A percentile compares a stretch with the other conserved stretches of the same genome.
Evolutionary conservation across 2,888 invertebrate genomes (phyloP).

Genomic region (Rhingia rostrata): DNA sequence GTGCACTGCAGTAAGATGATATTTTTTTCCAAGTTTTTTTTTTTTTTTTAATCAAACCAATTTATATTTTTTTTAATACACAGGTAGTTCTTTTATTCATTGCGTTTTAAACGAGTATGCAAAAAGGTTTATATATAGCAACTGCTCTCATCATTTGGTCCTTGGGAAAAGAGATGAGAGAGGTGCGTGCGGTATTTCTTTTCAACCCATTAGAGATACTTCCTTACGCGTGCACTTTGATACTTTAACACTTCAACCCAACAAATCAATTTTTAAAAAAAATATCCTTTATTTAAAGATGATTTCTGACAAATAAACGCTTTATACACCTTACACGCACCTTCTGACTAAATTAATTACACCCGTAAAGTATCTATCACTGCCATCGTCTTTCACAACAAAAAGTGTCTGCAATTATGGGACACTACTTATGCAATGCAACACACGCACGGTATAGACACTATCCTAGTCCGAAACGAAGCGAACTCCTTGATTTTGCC

Average conservation of each 20-base stretch:
- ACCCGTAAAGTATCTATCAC: constrained; percentile 23
- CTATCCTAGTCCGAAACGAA: constrained; percentile 49
- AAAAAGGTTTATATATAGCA: constrained; percentile 46
- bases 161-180: constrained; percentile 21
- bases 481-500: constrained; percentile 43
- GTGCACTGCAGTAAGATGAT: not conserved
- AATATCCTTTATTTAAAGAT: constrained; percentile 5
- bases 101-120: constrained; percentile 43
- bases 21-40: not conserved
- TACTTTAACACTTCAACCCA: not conserved
- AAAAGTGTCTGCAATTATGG: constrained; percentile 17
- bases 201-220: constrained; percentile 60
- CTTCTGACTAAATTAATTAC: not conserved
- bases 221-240: not conserved
- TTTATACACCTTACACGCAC: not conserved
- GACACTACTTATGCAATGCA: constrained; percentile 51
- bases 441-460: constrained; percentile 27
- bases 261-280: not conserved
- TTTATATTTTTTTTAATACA: constrained; percentile 13
- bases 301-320: constrained; percentile 29
- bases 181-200: constrained; percentile 54
- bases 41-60: not conserved
- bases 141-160: constrained; percentile 58
- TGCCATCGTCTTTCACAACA: constrained; percentile 10
- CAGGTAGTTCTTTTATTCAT: constrained; percentile 25